Evolutionary conservation across 2,888 invertebrate genomes (phyloP).

Genomic region (Agrochola macilenta): DNA sequence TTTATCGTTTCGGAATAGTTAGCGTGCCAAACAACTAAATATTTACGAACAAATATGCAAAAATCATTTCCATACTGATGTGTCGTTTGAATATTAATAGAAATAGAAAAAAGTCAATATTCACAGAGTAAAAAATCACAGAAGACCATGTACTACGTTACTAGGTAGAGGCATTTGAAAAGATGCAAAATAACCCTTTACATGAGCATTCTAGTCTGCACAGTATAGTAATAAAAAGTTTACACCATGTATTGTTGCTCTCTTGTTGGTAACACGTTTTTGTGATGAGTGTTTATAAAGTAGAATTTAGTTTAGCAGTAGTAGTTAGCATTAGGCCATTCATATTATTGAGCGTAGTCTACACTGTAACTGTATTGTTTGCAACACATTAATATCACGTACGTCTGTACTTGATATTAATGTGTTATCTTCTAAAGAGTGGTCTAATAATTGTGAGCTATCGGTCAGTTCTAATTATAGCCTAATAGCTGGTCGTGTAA

Average conservation of each 20-base stretch:
- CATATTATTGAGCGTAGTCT: not conserved
- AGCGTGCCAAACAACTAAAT: slow-evolving; percentile 44
- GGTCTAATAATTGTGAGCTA: not conserved
- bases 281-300: not conserved
- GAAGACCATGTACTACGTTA: slow-evolving; percentile 5
- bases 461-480: not conserved
- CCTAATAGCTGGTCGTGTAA: not conserved
- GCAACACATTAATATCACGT: not conserved
- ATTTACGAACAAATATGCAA: slow-evolving; percentile 46
- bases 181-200: no score
- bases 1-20: slow-evolving; percentile 34
- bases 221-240: not conserved
- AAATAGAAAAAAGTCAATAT: slow-evolving; percentile 23
- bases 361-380: not conserved
- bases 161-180: not conserved
- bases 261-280: not conserved
- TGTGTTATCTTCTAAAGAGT: not conserved
- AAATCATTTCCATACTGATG: slow-evolving; percentile 47
- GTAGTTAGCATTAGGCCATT: not conserved
- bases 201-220: not conserved
- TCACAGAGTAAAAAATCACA: not conserved
- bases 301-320: not conserved
- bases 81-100: slow-evolving; percentile 59
- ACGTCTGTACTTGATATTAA: not conserved
- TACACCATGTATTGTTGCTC: not conserved